Base-by-base conservation (phyloP, 2,113 vertebrate species). In the Brevimyrus niger region DNA sequence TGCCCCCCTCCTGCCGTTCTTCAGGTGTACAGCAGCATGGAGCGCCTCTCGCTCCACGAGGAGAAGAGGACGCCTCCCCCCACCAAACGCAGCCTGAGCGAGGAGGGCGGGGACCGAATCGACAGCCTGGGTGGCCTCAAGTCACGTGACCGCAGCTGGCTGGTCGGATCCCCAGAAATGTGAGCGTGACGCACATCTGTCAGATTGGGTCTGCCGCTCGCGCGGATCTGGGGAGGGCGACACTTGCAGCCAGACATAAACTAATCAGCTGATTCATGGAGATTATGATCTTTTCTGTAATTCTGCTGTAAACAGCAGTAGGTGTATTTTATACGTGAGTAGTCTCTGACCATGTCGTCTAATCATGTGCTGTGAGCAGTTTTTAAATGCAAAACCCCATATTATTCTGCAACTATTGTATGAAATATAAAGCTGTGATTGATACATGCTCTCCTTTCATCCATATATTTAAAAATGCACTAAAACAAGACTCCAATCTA, bases 1-100 rank as follows among this genome's bases (percentile, higher is more conserved):
- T 4, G 73, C 5, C n/a, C 87, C 31, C 69, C 46, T 58, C 10
- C 47, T 58, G 17, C 31, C 92, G 23, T 42, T 90, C 88, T 87
- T 1, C 69, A 99, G 98, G 98, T 99, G 7, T 98, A 98, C 93
- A 99, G 98, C 94, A 99, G 98, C 90, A 98, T 99, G 98, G 98
- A 99, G 91, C 95, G 98, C 46, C 96, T 99, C 73, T 97, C 98
- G 11, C 96, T 99, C 88, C 98, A 97, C 0, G 98, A 99, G 90
- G 98, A 98, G 92, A 97, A 95, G 92, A 95, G 95, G 91, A 96
- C 96, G 0, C 97, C 97, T 0, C 97, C 98, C 0, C 97, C 97
- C 0, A 98, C 97, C 88, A 98, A 98, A 88, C 97, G 98, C 92
- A 99, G 98, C 92, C 95, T 99, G 89, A 99, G 98, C 0, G 98